Evolutionary conservation across 2,113 vertebrate species (phyloP).

Genomic region (Puntigrus tetrazona): DNA sequence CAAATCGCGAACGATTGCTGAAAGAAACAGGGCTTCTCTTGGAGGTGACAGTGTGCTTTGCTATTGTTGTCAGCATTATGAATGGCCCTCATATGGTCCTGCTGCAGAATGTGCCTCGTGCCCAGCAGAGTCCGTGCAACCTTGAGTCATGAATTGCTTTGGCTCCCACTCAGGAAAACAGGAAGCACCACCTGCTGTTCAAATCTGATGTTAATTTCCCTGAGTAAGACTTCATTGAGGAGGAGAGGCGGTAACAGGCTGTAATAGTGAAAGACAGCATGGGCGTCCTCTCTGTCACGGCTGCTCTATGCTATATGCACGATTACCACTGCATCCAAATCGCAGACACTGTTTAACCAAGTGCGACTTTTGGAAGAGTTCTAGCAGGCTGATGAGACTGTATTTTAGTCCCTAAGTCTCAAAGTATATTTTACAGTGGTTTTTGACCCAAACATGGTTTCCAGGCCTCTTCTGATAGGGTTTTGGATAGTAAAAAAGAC

Average conservation of each 20-base stretch:
- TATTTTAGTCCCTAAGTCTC: no score
- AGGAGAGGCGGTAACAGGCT: slow-evolving; percentile 2
- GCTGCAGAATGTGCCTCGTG: slow-evolving; percentile 12
- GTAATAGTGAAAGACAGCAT: slow-evolving; percentile 12
- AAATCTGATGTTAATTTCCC: slow-evolving; percentile 45
- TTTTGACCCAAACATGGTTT: not conserved
- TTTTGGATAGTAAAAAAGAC: not conserved
- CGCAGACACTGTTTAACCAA: not conserved
- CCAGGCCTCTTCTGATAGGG: not conserved
- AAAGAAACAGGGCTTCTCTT: slow-evolving; percentile 33
- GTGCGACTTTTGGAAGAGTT: not conserved
- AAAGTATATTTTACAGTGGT: not conserved
- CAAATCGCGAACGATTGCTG: not conserved
- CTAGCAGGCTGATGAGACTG: no score
- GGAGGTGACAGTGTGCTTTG: slow-evolving; percentile 31
- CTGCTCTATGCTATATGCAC: not conserved
- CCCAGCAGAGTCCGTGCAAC: slow-evolving; percentile 24
- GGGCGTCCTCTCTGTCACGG: slow-evolving; percentile 16
- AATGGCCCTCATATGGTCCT: slow-evolving; percentile 27
- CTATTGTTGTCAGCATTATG: slow-evolving; percentile 37
- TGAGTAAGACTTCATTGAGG: slow-evolving; percentile 19
- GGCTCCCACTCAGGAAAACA: slow-evolving; percentile 43
- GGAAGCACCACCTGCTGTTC: slow-evolving; percentile 51
- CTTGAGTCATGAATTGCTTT: slow-evolving; percentile 52
- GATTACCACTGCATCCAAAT: not conserved